Conservation (phyloP, 2,888 invertebrate species). For the Odontomyia ornata region DNA sequence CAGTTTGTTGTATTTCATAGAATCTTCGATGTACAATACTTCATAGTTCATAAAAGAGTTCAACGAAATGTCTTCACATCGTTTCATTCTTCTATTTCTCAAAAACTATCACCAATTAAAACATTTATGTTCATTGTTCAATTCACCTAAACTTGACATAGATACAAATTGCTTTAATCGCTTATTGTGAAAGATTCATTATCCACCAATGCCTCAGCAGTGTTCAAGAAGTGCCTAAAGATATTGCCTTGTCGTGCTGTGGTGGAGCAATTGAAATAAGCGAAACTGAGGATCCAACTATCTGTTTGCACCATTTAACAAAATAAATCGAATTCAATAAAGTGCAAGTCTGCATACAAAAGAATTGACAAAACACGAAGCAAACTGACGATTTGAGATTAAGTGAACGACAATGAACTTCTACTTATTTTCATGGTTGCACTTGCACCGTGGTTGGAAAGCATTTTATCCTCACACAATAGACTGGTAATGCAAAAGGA, state of each 20-base stretch:
- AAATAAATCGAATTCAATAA: background rate
- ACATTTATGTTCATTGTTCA: too few relatives aligned
- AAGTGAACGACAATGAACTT: conserved; percentile 36
- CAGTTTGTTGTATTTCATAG: too few relatives aligned
- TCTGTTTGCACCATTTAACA: background rate
- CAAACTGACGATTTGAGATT: background rate
- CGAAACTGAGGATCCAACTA: background rate
- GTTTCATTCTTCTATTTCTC: too few relatives aligned
- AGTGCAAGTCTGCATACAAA: background rate
- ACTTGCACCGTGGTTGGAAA: too few relatives aligned
- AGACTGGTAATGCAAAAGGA: too few relatives aligned
- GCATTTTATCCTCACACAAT: too few relatives aligned
- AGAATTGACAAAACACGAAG: background rate
- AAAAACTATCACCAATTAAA: too few relatives aligned
- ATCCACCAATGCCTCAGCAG: background rate
- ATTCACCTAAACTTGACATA: background rate
- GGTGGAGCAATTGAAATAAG: background rate
- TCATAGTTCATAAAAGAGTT: too few relatives aligned
- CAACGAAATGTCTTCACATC: too few relatives aligned
- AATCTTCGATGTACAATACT: too few relatives aligned
- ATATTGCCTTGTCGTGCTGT: background rate
- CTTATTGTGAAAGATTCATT: background rate
- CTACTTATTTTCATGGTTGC: background rate
- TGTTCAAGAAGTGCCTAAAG: background rate
- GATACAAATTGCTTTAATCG: background rate